These are phyloP conservation scores for Coccyzus lansbergi DNA, from an alignment of 2,797 vertebrate species.

Conservation along the genomic window DNA sequence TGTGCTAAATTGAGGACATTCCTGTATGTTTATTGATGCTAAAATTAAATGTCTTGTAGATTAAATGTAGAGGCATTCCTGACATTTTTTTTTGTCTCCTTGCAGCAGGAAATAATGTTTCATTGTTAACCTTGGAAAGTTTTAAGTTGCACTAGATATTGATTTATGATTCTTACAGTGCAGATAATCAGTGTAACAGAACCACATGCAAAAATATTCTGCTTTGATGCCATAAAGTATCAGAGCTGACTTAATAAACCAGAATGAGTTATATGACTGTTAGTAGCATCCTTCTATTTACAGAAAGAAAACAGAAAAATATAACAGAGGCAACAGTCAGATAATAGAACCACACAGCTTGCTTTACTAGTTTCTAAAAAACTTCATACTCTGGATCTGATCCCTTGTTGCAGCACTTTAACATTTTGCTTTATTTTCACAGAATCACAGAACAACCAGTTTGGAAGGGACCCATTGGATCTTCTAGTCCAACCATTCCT, in stretches of 20 bases:
- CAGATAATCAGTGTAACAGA: constrained; percentile 1
- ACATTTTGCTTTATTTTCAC: background rate
- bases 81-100: background rate
- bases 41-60: background rate
- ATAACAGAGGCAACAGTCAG: background rate
- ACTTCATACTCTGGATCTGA: background rate
- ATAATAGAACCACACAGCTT: background rate
- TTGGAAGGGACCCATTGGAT: too few relatives aligned
- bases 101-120: background rate
- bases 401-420: background rate
- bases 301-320: constrained; percentile 6
- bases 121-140: background rate
- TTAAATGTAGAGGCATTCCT: constrained; percentile 1
- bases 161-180: background rate
- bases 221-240: constrained; percentile 2
- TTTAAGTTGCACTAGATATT: background rate
- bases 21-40: background rate
- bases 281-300: constrained; percentile 29
- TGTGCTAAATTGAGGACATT: background rate
- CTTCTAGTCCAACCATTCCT: too few relatives aligned
- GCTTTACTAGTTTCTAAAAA: background rate
- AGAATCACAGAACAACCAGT: too few relatives aligned
- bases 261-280: constrained; percentile 25
- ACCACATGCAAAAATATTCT: constrained; percentile 2
- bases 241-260: constrained; percentile 24